Percentiles rank a stretch among this genome's conserved stretches.
Evolutionary conservation across 2,113 vertebrate species (phyloP).

Genomic region (Otus sunia): DNA sequence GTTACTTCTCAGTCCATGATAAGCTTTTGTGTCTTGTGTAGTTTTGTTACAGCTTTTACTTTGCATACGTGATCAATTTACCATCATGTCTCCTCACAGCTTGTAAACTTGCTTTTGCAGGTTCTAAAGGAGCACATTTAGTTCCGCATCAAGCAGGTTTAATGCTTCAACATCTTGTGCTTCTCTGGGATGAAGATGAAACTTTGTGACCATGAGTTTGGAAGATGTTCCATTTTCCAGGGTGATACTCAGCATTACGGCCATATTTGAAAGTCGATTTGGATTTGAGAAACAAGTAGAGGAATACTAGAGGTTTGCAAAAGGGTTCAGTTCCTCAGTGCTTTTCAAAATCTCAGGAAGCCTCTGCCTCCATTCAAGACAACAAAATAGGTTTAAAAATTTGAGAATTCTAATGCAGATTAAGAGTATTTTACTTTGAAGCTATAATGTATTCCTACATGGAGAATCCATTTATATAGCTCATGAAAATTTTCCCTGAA

Average conservation of each 20-base stretch:
- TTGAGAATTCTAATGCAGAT: not conserved
- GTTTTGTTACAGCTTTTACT: not conserved
- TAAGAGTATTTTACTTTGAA: not conserved
- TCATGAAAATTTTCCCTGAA: not conserved
- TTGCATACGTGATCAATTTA: not conserved
- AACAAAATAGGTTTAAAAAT: not conserved
- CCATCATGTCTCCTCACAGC: not conserved
- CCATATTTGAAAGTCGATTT: not conserved
- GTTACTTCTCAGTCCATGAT: not conserved
- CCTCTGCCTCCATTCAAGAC: not conserved
- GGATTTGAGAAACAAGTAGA: not conserved
- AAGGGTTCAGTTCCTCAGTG: not conserved
- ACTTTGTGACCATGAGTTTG: not conserved
- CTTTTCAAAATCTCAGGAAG: not conserved
- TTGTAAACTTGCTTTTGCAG: not conserved
- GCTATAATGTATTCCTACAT: not conserved
- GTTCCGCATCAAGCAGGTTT: not conserved
- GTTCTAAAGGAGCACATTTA: not conserved
- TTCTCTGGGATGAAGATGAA: not conserved
- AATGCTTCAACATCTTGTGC: not conserved
- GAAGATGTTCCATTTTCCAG: not conserved
- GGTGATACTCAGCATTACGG: rapidly evolving
- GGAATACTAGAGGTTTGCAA: not conserved
- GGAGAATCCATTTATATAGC: not conserved
- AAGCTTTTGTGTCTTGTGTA: not conserved